Percentiles rank a stretch among this genome's conserved stretches.
Conservation (phyloP, 2,113 vertebrate genomes). For the Turnix velox region DNA sequence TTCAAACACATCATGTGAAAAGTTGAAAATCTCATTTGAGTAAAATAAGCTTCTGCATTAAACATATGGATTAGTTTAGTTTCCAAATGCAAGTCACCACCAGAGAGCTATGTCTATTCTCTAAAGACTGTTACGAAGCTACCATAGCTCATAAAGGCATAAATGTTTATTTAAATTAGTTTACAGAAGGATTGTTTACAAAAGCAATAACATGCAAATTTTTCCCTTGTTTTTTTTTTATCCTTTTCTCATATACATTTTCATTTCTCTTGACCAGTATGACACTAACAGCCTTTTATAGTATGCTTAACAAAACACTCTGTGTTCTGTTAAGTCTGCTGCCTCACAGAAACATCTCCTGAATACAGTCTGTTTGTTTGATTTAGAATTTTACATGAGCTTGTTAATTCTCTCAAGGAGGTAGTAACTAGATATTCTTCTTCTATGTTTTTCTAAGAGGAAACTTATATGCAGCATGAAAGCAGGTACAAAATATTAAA, state of each 20-base stretch:
- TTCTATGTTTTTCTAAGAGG: neutral
- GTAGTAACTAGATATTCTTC: neutral
- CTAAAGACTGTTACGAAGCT: neutral
- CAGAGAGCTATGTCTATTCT: neutral
- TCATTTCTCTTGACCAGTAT: neutral
- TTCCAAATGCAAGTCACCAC: neutral
- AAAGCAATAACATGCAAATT: neutral
- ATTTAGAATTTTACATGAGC: neutral
- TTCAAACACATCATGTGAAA: neutral
- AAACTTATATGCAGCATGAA: neutral
- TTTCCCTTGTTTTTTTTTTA: neutral
- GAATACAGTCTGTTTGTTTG: neutral
- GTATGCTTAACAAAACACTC: neutral
- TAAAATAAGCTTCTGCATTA: neutral
- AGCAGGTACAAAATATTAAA: neutral
- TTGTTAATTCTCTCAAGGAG: neutral
- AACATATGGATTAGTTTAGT: neutral
- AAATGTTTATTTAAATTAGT: neutral
- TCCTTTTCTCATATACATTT: neutral
- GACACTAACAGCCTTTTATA: neutral
- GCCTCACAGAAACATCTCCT: neutral
- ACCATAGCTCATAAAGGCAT: neutral
- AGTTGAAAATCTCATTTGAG: conserved; percentile 25
- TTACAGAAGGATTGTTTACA: neutral
- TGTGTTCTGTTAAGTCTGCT: neutral